A percentile compares a stretch with the other conserved stretches of the same genome.
Conservation (phyloP, 2,797 vertebrate genomes). For the Chelidonichthys spinosus region DNA sequence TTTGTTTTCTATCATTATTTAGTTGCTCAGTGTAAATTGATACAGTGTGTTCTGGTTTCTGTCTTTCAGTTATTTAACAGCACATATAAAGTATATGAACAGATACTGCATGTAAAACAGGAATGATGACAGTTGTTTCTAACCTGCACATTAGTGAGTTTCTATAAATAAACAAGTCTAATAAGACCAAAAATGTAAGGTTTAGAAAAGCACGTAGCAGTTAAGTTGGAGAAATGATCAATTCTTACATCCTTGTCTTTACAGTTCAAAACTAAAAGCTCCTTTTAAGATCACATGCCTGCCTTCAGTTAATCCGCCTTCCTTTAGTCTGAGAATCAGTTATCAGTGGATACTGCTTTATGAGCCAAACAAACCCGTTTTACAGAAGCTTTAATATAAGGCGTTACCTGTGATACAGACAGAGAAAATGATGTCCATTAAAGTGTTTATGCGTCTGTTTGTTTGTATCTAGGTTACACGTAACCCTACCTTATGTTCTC, state of each 20-base stretch:
- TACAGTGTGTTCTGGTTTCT: not conserved
- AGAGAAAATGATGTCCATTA: not conserved
- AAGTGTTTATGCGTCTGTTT: not conserved
- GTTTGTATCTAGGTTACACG: not conserved
- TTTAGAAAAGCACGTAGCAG: not conserved
- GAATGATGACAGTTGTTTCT: not conserved
- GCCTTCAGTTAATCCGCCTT: not conserved
- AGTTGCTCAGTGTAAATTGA: not conserved
- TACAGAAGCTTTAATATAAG: not conserved
- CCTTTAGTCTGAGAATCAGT: not conserved
- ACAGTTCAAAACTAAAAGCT: not conserved
- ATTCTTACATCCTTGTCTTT: not conserved
- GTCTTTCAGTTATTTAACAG: not conserved
- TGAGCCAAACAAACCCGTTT: not conserved
- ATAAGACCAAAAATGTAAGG: too few relatives aligned
- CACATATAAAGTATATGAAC: not conserved
- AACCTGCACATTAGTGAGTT: not conserved
- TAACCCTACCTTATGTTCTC: conserved; percentile 20
- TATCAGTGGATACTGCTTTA: not conserved
- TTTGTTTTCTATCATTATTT: not conserved
- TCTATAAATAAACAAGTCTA: conserved; percentile 4
- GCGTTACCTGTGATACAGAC: not conserved
- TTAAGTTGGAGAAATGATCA: not conserved
- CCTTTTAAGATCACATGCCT: not conserved
- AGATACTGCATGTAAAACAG: not conserved